Percentiles rank a stretch among this genome's conserved stretches.
phyloP scores from a whole-genome alignment of 2,888 invertebrate species.

The Drosophila subsilvestris region DNA sequence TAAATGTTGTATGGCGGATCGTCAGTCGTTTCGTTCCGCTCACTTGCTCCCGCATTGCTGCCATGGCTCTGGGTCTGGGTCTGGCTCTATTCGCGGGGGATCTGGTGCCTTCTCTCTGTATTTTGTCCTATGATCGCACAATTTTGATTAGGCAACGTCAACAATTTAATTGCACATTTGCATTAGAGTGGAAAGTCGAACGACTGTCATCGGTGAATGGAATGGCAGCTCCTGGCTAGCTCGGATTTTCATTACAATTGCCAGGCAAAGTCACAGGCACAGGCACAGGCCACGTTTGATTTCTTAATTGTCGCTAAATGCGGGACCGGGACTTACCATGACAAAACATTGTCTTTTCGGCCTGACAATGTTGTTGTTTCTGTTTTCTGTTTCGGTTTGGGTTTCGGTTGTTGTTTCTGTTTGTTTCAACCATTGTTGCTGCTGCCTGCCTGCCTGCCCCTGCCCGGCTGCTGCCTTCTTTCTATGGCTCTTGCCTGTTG shows the following conservation, averaged over 20 bases:
- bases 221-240: conserved; percentile 48
- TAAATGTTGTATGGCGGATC: conserved; percentile 44
- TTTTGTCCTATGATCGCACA: conserved; percentile 73
- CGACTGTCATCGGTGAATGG: conserved; percentile 57
- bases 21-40: conserved; percentile 57
- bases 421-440: conserved; percentile 25
- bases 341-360: conserved; percentile 29
- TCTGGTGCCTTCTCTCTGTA: conserved; percentile 13
- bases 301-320: conserved; percentile 81
- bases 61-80: background rate
- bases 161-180: conserved; percentile 80
- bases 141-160: conserved; percentile 77
- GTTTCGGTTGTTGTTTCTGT: conserved; percentile 23
- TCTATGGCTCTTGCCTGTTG: background rate
- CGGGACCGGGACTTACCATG: conserved; percentile 59
- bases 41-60: conserved; percentile 46
- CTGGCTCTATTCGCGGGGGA: too few species aligned
- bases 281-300: conserved; percentile 66
- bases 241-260: too few species aligned
- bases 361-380: conserved; percentile 11
- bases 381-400: conserved; percentile 4
- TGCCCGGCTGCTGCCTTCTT: too few species aligned
- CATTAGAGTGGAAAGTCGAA: conserved; percentile 72
- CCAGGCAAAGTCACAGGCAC: too few species aligned
- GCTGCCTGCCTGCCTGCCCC: background rate